Evolutionary conservation across 2,113 vertebrate species (phyloP).

Genomic region (Indicator maculatus): DNA sequence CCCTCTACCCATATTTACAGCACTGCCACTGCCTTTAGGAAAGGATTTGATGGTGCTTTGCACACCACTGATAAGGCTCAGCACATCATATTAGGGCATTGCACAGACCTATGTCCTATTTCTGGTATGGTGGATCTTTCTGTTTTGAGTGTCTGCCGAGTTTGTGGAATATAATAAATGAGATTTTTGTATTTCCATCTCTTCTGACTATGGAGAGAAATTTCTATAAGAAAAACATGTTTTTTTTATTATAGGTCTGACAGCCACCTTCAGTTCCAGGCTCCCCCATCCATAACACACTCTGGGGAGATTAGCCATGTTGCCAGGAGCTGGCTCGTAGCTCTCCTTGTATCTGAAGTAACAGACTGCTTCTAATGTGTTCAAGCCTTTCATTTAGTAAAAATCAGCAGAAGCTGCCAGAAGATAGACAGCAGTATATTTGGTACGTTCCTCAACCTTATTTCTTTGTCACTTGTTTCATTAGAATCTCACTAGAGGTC

Average conservation of each 20-base stretch:
- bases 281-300: background rate
- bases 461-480: background rate
- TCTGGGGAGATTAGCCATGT: conserved; percentile 7
- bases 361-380: background rate
- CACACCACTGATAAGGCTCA: rapidly evolving
- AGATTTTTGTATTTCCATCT: conserved; percentile 41
- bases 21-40: background rate
- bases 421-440: background rate
- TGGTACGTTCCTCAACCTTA: background rate
- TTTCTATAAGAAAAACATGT: background rate
- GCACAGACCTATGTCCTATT: background rate
- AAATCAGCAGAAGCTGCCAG: conserved; percentile 32
- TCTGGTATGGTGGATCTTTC: background rate
- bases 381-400: background rate
- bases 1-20: background rate
- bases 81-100: conserved; percentile 13
- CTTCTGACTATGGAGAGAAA: background rate
- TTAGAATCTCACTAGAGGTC: background rate
- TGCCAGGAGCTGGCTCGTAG: background rate
- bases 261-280: conserved; percentile 7
- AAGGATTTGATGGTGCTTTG: background rate
- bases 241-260: conserved; percentile 53
- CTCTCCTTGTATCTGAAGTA: conserved; percentile 37
- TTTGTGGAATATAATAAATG: conserved; percentile 16
- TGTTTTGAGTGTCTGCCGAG: background rate